These are phyloP conservation scores for Chamaea fasciata DNA, from an alignment of 2,113 vertebrate species.

Conservation along the genomic window DNA sequence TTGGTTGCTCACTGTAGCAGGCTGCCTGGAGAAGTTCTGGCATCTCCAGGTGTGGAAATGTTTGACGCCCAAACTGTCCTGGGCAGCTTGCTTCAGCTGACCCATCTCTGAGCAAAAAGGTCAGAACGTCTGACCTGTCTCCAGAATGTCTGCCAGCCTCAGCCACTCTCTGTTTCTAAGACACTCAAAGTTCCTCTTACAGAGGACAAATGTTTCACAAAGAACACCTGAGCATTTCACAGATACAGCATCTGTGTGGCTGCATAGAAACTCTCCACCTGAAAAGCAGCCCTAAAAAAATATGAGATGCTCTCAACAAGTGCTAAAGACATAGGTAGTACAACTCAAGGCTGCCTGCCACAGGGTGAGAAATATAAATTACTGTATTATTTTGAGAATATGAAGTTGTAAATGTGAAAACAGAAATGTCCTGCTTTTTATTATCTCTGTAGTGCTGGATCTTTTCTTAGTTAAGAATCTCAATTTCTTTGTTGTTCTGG, in stretches of 20 bases:
- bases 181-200: neutral
- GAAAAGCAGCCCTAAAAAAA: neutral
- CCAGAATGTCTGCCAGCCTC: neutral
- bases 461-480: neutral
- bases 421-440: neutral
- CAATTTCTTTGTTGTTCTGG: neutral
- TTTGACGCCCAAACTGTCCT: neutral
- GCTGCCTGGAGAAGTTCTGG: fast-evolving
- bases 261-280: neutral
- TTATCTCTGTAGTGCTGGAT: neutral
- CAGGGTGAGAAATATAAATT: neutral
- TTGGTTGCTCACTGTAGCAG: neutral
- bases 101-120: neutral
- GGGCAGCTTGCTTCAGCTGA: neutral
- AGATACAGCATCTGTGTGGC: neutral
- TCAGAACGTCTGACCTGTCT: neutral
- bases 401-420: neutral
- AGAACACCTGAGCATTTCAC: neutral
- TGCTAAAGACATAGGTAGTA: neutral
- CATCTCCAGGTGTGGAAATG: neutral
- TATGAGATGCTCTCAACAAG: neutral
- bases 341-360: neutral
- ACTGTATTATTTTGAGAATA: neutral
- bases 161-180: neutral
- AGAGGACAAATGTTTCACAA: neutral